Conservation (phyloP, 1,140 invertebrate species). For the Drosophila ficusphila region DNA sequence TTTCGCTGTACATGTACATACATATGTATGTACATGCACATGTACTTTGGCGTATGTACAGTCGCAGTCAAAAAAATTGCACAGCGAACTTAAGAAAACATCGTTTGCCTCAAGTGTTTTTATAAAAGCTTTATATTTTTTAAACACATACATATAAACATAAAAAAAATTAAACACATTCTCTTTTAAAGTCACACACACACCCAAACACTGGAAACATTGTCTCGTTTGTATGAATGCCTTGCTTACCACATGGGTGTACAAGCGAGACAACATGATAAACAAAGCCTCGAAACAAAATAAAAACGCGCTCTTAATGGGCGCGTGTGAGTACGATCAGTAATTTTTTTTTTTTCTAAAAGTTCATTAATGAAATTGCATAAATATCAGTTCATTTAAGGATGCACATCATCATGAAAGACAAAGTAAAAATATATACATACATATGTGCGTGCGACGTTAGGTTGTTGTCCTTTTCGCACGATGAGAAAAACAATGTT, state of each 20-base stretch:
- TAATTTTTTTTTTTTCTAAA: slow-evolving; percentile 1
- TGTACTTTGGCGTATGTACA: too few relatives aligned
- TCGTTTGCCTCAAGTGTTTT: too few relatives aligned
- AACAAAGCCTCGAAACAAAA: slow-evolving; percentile 35
- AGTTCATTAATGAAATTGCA: slow-evolving; percentile 18
- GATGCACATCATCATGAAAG: too few relatives aligned
- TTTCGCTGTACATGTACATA: too few relatives aligned
- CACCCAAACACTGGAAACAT: slow-evolving; percentile 10
- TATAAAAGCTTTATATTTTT: background rate
- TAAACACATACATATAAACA: slow-evolving; percentile 11
- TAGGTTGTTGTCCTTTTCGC: background rate
- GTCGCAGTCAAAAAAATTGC: slow-evolving; percentile 17
- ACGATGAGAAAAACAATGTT: background rate
- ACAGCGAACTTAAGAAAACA: slow-evolving; percentile 10
- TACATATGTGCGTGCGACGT: background rate
- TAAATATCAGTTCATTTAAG: background rate
- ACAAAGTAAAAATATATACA: background rate
- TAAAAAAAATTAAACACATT: slow-evolving; percentile 31
- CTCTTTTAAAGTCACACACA: slow-evolving; percentile 3
- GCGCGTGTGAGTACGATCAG: slow-evolving; percentile 1
- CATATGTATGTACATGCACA: too few relatives aligned
- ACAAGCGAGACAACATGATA: slow-evolving; percentile 59
- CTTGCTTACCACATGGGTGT: slow-evolving; percentile 32
- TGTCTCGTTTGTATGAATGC: slow-evolving; percentile 1
- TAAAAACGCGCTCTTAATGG: slow-evolving; percentile 27